phyloP scores from a whole-genome alignment of 2,113 vertebrate genomes.

The Ellobius talpinus region DNA sequence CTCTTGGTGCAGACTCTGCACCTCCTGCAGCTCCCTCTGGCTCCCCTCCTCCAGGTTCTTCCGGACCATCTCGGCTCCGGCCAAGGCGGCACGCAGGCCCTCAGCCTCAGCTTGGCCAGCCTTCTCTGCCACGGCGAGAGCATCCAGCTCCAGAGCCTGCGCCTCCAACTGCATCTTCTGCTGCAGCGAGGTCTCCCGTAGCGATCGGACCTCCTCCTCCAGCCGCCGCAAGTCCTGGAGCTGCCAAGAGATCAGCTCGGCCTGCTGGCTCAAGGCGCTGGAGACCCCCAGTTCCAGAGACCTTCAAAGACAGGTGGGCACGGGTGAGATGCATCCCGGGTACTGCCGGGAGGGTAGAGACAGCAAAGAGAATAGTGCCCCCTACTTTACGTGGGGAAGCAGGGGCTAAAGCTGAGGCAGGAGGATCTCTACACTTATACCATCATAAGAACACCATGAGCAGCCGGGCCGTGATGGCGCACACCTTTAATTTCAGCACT shows the following conservation, averaged over 20 bases:
- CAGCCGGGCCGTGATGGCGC: too few species aligned
- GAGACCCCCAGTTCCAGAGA: conserved; percentile 62
- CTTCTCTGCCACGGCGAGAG: conserved; percentile 60
- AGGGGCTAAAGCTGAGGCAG: neutral
- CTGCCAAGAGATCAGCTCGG: conserved; percentile 81
- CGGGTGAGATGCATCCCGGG: neutral
- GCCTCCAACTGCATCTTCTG: conserved; percentile 76
- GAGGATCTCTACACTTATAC: neutral
- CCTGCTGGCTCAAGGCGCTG: conserved; percentile 78
- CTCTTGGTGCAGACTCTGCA: conserved; percentile 73
- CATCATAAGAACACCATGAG: neutral
- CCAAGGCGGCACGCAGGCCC: conserved; percentile 74
- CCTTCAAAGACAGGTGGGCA: conserved; percentile 68
- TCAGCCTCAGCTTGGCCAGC: conserved; percentile 56
- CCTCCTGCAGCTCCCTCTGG: conserved; percentile 69
- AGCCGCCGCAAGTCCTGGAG: conserved; percentile 77
- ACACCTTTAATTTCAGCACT: too few species aligned
- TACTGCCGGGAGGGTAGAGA: neutral
- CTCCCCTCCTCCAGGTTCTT: conserved; percentile 77
- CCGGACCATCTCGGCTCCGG: conserved; percentile 64
- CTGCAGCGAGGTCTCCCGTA: conserved; percentile 70
- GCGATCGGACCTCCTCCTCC: conserved; percentile 74
- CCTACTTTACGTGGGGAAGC: neutral
- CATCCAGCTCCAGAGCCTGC: conserved; percentile 79
- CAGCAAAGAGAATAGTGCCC: neutral